Percentiles rank a stretch among this genome's conserved stretches.
Evolutionary conservation across 2,113 vertebrate species (phyloP).

Genomic region (Pteropus alecto): DNA sequence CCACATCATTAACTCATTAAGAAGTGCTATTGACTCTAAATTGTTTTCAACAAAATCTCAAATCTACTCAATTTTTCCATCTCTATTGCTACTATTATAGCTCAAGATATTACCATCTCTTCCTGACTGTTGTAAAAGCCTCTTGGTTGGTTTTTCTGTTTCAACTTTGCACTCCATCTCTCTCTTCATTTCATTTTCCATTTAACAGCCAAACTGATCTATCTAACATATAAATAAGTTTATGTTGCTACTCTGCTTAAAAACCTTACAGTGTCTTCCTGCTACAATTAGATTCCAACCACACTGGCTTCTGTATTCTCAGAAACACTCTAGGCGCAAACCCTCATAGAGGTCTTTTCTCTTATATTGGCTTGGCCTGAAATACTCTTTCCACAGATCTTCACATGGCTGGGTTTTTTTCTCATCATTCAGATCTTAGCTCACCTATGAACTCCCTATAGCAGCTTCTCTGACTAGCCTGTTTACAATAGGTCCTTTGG

Average conservation of each 20-base stretch:
- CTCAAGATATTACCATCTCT: neutral
- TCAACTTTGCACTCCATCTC: neutral
- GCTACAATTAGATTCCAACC: neutral
- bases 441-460: neutral
- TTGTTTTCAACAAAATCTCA: neutral
- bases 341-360: neutral
- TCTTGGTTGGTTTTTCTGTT: neutral
- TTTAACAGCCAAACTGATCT: neutral
- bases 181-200: neutral
- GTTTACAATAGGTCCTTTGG: neutral
- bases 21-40: neutral
- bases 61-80: neutral
- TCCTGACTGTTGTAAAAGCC: neutral
- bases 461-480: neutral
- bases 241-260: neutral
- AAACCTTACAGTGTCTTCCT: neutral
- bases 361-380: neutral
- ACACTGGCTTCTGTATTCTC: neutral
- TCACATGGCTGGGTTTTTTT: neutral
- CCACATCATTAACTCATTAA: neutral
- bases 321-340: neutral
- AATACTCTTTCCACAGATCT: neutral
- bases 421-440: neutral
- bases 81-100: neutral
- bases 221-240: neutral